Evolutionary conservation across 2,797 vertebrate species (phyloP).

Genomic region (Melanotaenia parkinsoni): DNA sequence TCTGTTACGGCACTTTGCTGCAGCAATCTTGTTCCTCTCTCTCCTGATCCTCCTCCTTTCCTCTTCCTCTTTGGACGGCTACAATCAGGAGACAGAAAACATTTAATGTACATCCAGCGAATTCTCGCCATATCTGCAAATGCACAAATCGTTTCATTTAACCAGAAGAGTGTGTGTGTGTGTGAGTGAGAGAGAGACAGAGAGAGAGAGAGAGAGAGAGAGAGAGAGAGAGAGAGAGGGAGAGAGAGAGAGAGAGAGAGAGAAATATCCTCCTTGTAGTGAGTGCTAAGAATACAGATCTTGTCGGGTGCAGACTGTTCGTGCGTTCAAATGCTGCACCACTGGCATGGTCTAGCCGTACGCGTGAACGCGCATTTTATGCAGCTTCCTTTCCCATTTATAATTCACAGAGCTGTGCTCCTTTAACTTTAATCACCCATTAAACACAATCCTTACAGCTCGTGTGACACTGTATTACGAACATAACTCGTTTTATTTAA

Average conservation of each 20-base stretch:
- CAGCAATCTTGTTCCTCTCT: slow-evolving; percentile 96
- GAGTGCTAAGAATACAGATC: slow-evolving; percentile 60
- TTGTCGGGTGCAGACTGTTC: slow-evolving; percentile 53
- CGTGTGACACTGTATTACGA: neutral
- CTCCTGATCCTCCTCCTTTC: slow-evolving; percentile 91
- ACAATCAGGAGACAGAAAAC: slow-evolving; percentile 38
- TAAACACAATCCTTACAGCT: slow-evolving; percentile 22
- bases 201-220: neutral
- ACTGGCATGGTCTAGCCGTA: slow-evolving; percentile 54
- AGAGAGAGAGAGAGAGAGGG: neutral
- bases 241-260: too few species aligned
- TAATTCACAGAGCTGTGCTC: slow-evolving; percentile 30
- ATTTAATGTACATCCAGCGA: slow-evolving; percentile 35
- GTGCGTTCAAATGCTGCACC: slow-evolving; percentile 68
- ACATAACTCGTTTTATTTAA: neutral
- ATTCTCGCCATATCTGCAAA: slow-evolving; percentile 47
- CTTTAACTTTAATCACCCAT: slow-evolving; percentile 26
- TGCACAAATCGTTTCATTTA: slow-evolving; percentile 35
- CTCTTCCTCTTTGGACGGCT: slow-evolving; percentile 93
- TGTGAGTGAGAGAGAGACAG: slow-evolving; percentile 16
- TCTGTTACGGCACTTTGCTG: slow-evolving; percentile 95
- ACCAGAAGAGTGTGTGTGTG: slow-evolving; percentile 1
- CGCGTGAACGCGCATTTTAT: slow-evolving; percentile 64
- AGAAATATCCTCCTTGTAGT: slow-evolving; percentile 24
- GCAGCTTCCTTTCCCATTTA: slow-evolving; percentile 46